Base-by-base conservation (phyloP, 2,797 vertebrate species). In the Eupleurogrammus muticus region DNA sequence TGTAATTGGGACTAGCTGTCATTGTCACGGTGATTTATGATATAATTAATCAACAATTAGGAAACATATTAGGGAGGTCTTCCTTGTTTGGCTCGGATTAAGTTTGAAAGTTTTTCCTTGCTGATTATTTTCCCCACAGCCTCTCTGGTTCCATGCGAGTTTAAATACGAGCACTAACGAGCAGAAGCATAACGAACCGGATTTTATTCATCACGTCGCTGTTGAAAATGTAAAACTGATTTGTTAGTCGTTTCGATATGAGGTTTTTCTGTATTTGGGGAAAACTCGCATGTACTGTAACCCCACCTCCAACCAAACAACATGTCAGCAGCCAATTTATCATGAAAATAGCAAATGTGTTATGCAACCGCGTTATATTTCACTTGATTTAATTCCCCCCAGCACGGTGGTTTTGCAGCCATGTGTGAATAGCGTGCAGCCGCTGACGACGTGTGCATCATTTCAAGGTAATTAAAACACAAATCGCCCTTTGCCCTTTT, bases 21-120 rank as follows among this genome's bases (percentile, higher is more conserved):
- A 94, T 90, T 94, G 94, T 95, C 95, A 94, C 74, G 4, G 54
- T 96, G 96, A 97, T 97, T 95, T 95, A 97, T 95, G 90, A 90
- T 78, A 93, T 93, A 95, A 96, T 96, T 97, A 96, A 95, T 94
- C 90, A 93, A 93, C 94, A 96, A 97, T 97, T 96, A 97, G 89
- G 87, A 87, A 80, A 83, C 86, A 93, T 90, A 92, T 93, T 90
- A 90, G 80, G 65, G 60, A 64, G 70, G 81, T 83, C 83, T 83
- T 84, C 66, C 90, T 91, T 90, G 81, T 88, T 86, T 89, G 76
- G 50, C 40, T 51, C 36, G 59, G 69, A 55, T 81, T 84, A 70
- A 60, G 63, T 76, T 60, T 67, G 5, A 57, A 80, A 73, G 35
- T 63, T 86, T n/a, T 79, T 53, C 47, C 53, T 58, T 32, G 36